Base-by-base conservation (phyloP, 1,140 invertebrate species). In the Stenopsyche tienmushanensis region DNA sequence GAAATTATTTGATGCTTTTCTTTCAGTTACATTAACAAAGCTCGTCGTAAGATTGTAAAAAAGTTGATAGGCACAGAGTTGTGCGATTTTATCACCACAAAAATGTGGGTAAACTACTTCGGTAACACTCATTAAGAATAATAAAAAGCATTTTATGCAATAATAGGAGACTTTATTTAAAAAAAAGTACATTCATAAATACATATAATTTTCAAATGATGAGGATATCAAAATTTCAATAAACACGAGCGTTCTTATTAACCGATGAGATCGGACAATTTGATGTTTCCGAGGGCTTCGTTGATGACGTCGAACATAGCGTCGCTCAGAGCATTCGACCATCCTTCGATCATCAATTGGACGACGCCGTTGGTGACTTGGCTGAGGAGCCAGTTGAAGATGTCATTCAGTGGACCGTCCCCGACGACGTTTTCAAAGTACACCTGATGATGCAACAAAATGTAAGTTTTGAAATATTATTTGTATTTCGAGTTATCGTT, bases 201-300 rank as follows among this genome's bases (percentile, higher is more conserved):
- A 34, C 29, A 34, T 13, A 34, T 34, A 7, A 7, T 34, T 34
- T 7, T 34, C 13, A 7, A 5, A 34, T 34, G 5, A 7, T 7
- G 13, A 34, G 5, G 29, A 34, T 34, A 7, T 7, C 29, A 34
- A 7, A 7, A 7, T 34, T 34, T 34, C 13, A 7, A 7, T 34
- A 34, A 34, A 7, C n/a, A n/a, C n/a, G n/a, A n/a, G n/a, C n/a
- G n/a, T n/a, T n/a, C n/a, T n/a, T n/a, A 54, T 67, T 49, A 67
- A 45, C 65, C 65, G 7, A 67, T 55, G 15, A 67, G 49, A n/a
- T 67, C 65, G 9, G 25, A 13, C 17, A 63, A 34, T 15, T 23
- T 29, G 18, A 62, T 47, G 29, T 54, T 53, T 23, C 41, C 25
- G 18, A 67, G 15, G 18, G 47, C 7, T 25, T 63, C 65, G 24